Evolutionary conservation across 2,888 invertebrate species (phyloP), one percentile per base, ranked within the genome.

Genomic region (Apotomis capreana): DNA sequence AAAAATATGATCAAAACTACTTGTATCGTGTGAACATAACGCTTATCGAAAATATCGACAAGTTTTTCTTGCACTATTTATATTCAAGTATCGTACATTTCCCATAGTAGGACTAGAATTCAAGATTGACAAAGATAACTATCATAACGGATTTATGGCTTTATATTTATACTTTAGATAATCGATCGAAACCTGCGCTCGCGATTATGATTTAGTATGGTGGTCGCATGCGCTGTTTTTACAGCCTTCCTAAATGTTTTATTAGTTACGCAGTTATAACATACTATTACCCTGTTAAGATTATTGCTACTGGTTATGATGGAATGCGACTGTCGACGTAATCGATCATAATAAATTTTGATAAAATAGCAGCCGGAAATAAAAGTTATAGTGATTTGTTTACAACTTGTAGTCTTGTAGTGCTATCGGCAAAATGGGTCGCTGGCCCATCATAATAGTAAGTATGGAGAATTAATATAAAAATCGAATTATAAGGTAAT

Each of bases 141-240:
- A 80, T 78, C 77, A 76, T 64, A 74, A 72, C 69, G 77, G 77
- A 84, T 84, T 81, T 84, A 84, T 84, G 67, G 74, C 80, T 74
- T 75, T 78, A 78, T 76, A 78, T 74, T 75, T 78, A 78, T 76
- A 78, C 75, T 76, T 61, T 51, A 71, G 70, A 68, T 71, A 71
- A 61, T 71, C 74, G 75, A 77, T 78, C 72, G 62, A 44, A 58
- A 54, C 79, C 74, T 65, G 52, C 73, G 65, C 69, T 51, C 65
- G 69, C 73, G 77, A 74, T 69, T 62, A 73, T 73, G 70, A 75
- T 76, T 77, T 74, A 79, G 74, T 80, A 77, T 78, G 44, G 71
- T 60, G 12, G 40, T 49, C 52, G 37, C 55, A 65, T 49, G 65
- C 64, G 37, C 58, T 0, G 40, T 40, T 40, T 40, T 59, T 67